Conservation (phyloP, 2,113 vertebrate genomes). For the Sebastes schlegelii region DNA sequence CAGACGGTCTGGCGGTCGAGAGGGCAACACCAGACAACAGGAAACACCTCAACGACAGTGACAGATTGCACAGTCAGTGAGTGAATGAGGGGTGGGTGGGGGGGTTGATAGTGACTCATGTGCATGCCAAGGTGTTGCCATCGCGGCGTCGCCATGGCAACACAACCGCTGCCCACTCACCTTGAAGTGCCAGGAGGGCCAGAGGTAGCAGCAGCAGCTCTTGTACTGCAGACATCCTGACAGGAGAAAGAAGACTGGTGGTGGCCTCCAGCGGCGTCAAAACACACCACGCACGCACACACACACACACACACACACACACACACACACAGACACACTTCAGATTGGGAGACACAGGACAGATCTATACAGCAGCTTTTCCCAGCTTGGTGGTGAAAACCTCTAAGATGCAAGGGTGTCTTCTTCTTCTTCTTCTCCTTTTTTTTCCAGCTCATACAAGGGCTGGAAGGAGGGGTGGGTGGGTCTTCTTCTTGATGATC, state of each 20-base stretch:
- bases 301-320: constrained; percentile 49
- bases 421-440: constrained; percentile 23
- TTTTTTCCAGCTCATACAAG: constrained; percentile 1
- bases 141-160: constrained; percentile 14
- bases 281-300: constrained; percentile 38
- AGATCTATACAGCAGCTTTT: constrained; percentile 11
- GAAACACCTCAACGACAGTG: constrained; percentile 8
- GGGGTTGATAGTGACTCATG: constrained; percentile 2
- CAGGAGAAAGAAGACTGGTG: constrained; percentile 28
- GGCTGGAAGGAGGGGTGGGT: constrained; percentile 6
- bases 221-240: constrained; percentile 69
- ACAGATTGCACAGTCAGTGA: background rate
- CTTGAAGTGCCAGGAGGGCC: constrained; percentile 69
- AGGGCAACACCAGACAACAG: background rate
- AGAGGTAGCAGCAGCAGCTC: constrained; percentile 67
- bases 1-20: background rate
- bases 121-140: constrained; percentile 25
- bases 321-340: constrained; percentile 39
- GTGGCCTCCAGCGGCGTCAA: constrained; percentile 13
- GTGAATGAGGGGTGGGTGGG: background rate
- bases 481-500: constrained; percentile 12
- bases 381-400: constrained; percentile 6
- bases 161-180: constrained; percentile 69
- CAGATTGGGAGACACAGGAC: constrained; percentile 13
- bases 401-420: background rate